phyloP scores from a whole-genome alignment of 2,797 vertebrate genomes.

The Nothura maculosa region DNA sequence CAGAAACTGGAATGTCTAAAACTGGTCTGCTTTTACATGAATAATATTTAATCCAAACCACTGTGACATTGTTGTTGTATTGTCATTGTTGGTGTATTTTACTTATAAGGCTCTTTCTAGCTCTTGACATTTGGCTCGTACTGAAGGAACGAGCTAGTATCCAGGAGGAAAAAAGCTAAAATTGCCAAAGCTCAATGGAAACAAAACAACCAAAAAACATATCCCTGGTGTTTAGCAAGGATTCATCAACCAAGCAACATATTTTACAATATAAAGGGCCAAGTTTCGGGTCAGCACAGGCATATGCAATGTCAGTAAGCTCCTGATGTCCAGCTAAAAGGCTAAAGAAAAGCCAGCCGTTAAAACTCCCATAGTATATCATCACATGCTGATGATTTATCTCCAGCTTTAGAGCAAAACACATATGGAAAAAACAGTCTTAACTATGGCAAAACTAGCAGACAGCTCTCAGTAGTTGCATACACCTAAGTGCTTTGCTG shows the following conservation, averaged over 20 bases:
- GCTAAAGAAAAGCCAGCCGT: background rate
- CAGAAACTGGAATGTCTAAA: background rate
- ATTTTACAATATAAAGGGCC: background rate
- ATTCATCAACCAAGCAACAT: background rate
- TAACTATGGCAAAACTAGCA: background rate
- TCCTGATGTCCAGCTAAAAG: background rate
- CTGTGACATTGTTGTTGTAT: too few relatives aligned
- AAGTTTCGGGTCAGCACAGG: background rate
- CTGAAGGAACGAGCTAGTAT: background rate
- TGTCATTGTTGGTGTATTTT: too few relatives aligned
- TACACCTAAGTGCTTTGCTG: rapidly evolving
- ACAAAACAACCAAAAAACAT: background rate
- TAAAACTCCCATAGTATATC: background rate
- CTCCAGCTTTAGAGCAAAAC: background rate
- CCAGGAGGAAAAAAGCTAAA: background rate
- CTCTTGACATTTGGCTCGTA: background rate
- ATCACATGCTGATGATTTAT: background rate
- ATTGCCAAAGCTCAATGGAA: background rate
- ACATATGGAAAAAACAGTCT: background rate
- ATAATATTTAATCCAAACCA: background rate
- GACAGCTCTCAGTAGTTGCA: background rate
- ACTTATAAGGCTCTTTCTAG: background rate
- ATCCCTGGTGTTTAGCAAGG: background rate
- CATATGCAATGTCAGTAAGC: background rate
- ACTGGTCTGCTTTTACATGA: background rate